Percentiles rank a stretch among this genome's conserved stretches.
Conservation (phyloP, 2,113 vertebrate genomes). For the Ancistrus triradiatus region DNA sequence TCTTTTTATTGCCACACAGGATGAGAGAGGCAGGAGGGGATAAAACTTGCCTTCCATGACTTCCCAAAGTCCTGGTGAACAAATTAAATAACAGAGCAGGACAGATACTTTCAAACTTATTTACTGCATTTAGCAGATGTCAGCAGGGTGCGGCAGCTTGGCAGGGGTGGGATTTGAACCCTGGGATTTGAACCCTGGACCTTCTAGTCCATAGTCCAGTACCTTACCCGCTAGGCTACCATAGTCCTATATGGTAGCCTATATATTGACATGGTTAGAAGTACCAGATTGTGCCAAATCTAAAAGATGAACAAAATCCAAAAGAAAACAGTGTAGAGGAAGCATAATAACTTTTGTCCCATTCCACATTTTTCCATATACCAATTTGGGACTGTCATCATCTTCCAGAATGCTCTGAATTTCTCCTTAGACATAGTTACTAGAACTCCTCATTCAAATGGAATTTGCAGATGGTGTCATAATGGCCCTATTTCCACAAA, state of each 20-base stretch:
- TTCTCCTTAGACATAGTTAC: constrained; percentile 4
- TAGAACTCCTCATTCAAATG: not conserved
- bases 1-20: constrained; percentile 34
- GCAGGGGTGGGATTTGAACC: too few relatives aligned
- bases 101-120: too few relatives aligned
- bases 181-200: too few relatives aligned
- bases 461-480: not conserved
- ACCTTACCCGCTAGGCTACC: too few relatives aligned
- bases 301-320: not conserved
- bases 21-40: constrained; percentile 31
- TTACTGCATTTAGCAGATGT: too few relatives aligned
- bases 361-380: constrained; percentile 31
- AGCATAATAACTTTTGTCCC: too few relatives aligned
- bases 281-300: not conserved
- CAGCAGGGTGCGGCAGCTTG: too few relatives aligned
- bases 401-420: not conserved
- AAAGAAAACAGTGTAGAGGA: too few relatives aligned
- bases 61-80: constrained; percentile 21
- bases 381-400: constrained; percentile 11
- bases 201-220: too few relatives aligned
- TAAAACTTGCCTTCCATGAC: constrained; percentile 25
- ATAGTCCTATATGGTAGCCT: too few relatives aligned
- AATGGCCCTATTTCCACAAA: constrained; percentile 6
- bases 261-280: too few relatives aligned
- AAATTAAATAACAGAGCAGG: constrained; percentile 38